Conservation (phyloP, 2,888 invertebrate genomes). For the Eupithecia subfuscata region DNA sequence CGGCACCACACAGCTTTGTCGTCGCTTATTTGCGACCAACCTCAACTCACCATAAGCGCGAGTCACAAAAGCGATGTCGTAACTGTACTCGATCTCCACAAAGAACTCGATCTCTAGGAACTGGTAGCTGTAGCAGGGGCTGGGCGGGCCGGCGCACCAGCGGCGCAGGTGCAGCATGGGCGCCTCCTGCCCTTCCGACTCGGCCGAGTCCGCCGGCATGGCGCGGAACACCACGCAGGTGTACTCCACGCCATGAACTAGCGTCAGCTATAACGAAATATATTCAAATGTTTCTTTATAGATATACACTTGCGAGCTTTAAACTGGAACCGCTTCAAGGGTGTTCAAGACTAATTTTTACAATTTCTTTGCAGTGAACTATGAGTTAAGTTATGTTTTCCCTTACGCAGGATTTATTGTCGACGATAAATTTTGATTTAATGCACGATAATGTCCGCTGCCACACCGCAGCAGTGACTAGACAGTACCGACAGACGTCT, state of each 20-base stretch:
- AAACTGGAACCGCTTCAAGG: no score
- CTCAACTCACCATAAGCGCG: slow-evolving; percentile 19
- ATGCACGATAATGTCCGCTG: no score
- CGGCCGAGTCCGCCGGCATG: not conserved
- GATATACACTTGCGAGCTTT: no score
- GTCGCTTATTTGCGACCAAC: not conserved
- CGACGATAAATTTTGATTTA: no score
- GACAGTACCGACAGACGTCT: no score
- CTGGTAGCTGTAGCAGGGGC: slow-evolving; percentile 51
- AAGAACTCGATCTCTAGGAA: slow-evolving; percentile 54
- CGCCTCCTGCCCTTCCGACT: slow-evolving; percentile 32
- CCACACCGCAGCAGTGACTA: no score
- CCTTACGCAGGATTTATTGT: no score
- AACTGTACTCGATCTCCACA: slow-evolving; percentile 46
- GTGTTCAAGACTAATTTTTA: no score
- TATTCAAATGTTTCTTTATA: not conserved
- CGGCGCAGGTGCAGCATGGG: slow-evolving; percentile 45
- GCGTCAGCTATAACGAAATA: slow-evolving; percentile 49
- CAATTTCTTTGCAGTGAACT: no score
- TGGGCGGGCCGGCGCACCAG: slow-evolving; percentile 49
- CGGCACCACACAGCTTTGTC: no score
- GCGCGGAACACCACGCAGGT: slow-evolving; percentile 48
- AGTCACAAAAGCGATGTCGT: not conserved
- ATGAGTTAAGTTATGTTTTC: no score
- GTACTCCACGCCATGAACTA: slow-evolving; percentile 53